Percentiles rank a stretch among this genome's conserved stretches.
phyloP scores from a whole-genome alignment of 1,140 invertebrate genomes.

The Ceratitis capitata region DNA sequence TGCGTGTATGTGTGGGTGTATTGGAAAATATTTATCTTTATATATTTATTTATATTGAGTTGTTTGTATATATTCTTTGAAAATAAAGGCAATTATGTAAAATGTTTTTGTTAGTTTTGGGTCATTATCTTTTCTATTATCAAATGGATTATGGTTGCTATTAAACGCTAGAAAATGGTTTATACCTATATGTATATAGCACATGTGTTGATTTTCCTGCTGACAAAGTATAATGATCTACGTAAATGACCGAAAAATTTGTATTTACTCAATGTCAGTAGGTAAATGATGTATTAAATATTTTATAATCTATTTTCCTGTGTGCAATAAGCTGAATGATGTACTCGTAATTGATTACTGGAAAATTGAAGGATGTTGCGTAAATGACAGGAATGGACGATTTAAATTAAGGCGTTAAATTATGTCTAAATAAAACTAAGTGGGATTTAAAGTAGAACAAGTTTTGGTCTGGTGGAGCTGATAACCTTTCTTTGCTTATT shows the following conservation, averaged over 20 bases:
- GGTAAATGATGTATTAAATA: neutral
- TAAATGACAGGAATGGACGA: no score
- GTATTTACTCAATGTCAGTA: neutral
- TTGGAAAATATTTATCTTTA: neutral
- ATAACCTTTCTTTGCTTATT: no score
- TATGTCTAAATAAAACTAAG: no score
- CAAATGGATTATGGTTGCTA: slow-evolving; percentile 2
- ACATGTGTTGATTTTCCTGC: neutral
- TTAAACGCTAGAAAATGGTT: neutral
- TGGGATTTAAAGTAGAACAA: no score
- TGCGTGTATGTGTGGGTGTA: neutral
- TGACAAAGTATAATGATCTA: neutral
- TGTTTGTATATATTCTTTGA: neutral
- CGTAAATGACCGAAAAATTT: neutral
- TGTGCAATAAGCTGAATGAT: neutral
- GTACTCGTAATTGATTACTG: neutral
- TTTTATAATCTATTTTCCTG: neutral
- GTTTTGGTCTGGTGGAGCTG: no score
- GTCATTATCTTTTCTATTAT: slow-evolving; percentile 8
- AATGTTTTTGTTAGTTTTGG: slow-evolving; percentile 13
- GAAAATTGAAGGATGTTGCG: neutral
- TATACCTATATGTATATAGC: no score
- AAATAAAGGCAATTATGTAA: slow-evolving; percentile 23
- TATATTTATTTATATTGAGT: neutral
- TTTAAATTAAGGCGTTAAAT: no score